Evolutionary conservation across 2,797 vertebrate genomes (phyloP), one percentile per base, ranked within the genome.

Genomic region (Eidolon dupreanum): DNA sequence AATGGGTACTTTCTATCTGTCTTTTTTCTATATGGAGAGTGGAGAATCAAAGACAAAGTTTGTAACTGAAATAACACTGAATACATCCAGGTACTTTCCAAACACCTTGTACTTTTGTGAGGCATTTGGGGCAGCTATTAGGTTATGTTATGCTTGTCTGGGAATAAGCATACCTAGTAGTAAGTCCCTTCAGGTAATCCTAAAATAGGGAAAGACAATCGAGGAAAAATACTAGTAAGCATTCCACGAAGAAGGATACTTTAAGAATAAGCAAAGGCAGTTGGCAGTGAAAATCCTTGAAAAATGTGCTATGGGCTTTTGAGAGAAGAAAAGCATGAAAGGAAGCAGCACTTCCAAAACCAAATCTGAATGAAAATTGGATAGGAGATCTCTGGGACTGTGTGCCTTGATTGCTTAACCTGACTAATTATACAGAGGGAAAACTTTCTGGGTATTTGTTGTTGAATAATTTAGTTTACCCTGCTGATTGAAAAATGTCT

Each of bases 401-500:
- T 68, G 57, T 22, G 79, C 26, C 46, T 97, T 94, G 51, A 93
- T 88, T 82, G 73, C 87, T 85, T 92, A 93, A 92, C 57, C 22
- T 31, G 55, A 61, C 24, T 86, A 79, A 92, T 89, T 86, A 70
- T 26, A 46, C 2, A 87, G 70, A 95, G 61, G 49, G 83, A 81
- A 92, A 84, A 84, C 57, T 91, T 95, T 53, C 78, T 12, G 33
- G 19, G 19, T 79, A 55, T 90, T 93, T 87, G 38, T 83, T 61
- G 51, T 78, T 93, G 92, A 97, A 96, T 96, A 95, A 93, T 97
- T 92, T 92, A 97, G 74, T 86, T 95, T 87, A 95, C 95, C 51
- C 74, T 96, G 74, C 90, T 89, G 96, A 86, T 91, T 77, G 65
- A 97, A 95, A 97, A 92, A 94, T 96, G 91, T 65, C 82, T 88